These are phyloP conservation scores for Heterotilapia buettikoferi DNA, from an alignment of 2,113 vertebrate species.

Conservation along the genomic window DNA sequence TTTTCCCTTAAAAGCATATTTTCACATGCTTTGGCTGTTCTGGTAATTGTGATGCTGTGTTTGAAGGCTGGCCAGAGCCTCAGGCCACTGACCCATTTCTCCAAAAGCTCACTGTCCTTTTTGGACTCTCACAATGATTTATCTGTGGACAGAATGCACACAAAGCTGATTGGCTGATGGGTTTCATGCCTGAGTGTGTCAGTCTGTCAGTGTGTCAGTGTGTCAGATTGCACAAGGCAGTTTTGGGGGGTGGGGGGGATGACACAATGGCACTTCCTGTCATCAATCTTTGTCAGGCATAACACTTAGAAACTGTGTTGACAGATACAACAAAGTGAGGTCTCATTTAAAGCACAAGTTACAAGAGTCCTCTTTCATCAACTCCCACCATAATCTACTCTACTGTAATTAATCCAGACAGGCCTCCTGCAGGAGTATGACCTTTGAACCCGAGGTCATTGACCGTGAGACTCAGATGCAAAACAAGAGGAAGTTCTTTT, in stretches of 20 bases:
- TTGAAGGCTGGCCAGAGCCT: not conserved
- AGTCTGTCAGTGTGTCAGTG: slow-evolving; percentile 46
- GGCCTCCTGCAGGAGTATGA: not conserved
- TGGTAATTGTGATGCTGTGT: not conserved
- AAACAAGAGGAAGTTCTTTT: slow-evolving; percentile 36
- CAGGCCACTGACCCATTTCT: slow-evolving; percentile 51
- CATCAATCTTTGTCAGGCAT: slow-evolving; percentile 1
- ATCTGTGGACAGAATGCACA: not conserved
- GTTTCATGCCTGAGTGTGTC: not conserved
- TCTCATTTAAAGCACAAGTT: not conserved
- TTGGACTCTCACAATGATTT: slow-evolving; percentile 30
- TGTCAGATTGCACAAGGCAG: slow-evolving; percentile 30
- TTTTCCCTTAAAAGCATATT: not conserved
- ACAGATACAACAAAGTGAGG: not conserved
- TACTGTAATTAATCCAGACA: slow-evolving; percentile 12
- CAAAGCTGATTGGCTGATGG: not conserved
- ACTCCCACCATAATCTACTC: not conserved
- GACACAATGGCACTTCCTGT: slow-evolving; percentile 28
- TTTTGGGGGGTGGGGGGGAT: not conserved
- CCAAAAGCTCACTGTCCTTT: not conserved
- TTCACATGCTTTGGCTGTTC: not conserved
- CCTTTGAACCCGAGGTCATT: slow-evolving; percentile 24
- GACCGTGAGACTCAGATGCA: slow-evolving; percentile 37
- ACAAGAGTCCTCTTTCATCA: not conserved
- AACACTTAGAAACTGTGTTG: not conserved